Conservation (phyloP, 1,140 invertebrate genomes). For the Homalodisca vitripennis region DNA sequence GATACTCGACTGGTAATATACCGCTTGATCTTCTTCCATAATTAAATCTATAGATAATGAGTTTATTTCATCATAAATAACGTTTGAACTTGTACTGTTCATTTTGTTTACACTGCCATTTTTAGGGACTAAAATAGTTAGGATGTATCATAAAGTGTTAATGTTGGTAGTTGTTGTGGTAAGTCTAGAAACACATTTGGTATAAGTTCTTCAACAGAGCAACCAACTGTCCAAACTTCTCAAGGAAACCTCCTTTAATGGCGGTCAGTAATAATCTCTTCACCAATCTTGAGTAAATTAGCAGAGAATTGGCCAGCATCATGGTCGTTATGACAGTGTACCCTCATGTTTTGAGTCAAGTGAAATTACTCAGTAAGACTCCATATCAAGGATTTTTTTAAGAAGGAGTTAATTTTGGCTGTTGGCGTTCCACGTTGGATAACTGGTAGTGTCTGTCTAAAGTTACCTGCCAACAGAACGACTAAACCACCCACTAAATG, state of each 20-base stretch:
- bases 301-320: neutral
- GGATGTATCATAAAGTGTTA: neutral
- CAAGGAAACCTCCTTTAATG: neutral
- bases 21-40: neutral
- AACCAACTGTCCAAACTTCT: neutral
- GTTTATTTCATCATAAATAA: neutral
- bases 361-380: neutral
- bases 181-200: neutral
- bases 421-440: slow-evolving; percentile 45
- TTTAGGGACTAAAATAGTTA: neutral
- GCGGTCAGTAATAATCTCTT: neutral
- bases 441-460: slow-evolving; percentile 43
- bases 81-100: neutral
- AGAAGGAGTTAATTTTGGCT: slow-evolving; percentile 48
- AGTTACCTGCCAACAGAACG: slow-evolving; percentile 42
- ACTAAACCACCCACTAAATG: slow-evolving; percentile 29
- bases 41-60: neutral
- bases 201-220: neutral
- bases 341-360: neutral
- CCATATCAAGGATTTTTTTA: neutral
- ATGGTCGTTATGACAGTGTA: neutral
- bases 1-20: neutral
- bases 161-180: neutral
- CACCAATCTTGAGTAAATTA: neutral
- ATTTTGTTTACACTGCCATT: neutral